Conservation (phyloP, 2,888 invertebrate genomes). For the Dolichomitus sp. region DNA sequence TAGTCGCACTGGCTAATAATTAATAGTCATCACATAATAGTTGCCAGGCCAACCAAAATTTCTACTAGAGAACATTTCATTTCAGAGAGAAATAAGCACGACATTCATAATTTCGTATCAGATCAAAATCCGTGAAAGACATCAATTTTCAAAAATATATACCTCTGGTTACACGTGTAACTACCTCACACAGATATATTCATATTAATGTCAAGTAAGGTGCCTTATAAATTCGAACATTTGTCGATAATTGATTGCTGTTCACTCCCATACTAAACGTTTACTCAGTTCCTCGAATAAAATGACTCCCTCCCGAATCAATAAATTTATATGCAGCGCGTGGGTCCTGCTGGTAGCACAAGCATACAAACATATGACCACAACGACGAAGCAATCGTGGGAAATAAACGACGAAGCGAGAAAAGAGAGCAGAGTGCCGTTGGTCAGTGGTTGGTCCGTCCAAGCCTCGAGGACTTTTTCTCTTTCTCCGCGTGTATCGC, state of each 20-base stretch:
- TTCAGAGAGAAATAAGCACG: neutral
- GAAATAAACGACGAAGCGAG: slow-evolving; percentile 62
- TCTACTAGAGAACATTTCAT: neutral
- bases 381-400: slow-evolving; percentile 55
- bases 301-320: slow-evolving; percentile 13
- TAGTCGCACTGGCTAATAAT: too few relatives aligned
- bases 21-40: too few relatives aligned
- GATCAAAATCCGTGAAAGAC: neutral
- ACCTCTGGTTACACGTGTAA: neutral
- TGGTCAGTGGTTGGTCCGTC: slow-evolving; percentile 51
- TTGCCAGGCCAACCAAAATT: too few relatives aligned
- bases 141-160: neutral
- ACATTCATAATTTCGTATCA: neutral
- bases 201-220: neutral
- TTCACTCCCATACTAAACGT: slow-evolving; percentile 7
- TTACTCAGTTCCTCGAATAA: neutral
- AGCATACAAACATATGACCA: neutral
- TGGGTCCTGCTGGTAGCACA: neutral
- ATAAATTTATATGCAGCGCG: slow-evolving; percentile 25
- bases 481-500: slow-evolving; percentile 22
- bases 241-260: slow-evolving; percentile 10
- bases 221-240: neutral
- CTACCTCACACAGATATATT: neutral
- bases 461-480: slow-evolving; percentile 3
- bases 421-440: slow-evolving; percentile 66